A percentile compares a stretch with the other conserved stretches of the same genome.
phyloP scores from a whole-genome alignment of 53 echinoderm and acorn worm species.

The Zoroaster sp. region DNA sequence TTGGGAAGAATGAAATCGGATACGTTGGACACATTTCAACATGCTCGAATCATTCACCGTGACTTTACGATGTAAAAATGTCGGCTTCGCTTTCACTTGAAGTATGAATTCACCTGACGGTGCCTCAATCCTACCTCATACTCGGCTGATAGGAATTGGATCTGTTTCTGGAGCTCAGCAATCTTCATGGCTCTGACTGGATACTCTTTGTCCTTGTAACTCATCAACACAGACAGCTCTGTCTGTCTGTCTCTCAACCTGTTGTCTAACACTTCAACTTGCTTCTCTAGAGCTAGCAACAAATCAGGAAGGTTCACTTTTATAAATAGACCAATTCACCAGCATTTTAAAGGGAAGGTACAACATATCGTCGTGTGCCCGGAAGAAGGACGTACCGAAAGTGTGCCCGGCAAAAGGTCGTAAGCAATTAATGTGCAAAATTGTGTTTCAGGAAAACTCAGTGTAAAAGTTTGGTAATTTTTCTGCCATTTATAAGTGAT shows the following conservation, averaged over 20 bases:
- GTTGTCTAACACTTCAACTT: conserved; percentile 65
- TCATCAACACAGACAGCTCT: conserved; percentile 75
- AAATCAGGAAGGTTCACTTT: too few relatives aligned
- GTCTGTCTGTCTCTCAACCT: conserved; percentile 61
- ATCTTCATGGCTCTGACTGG: conserved; percentile 95
- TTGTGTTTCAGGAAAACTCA: too few relatives aligned
- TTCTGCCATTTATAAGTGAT: too few relatives aligned
- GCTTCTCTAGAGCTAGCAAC: conserved; percentile 72
- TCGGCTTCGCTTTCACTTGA: neutral
- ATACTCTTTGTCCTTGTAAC: conserved; percentile 98
- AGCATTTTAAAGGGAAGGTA: too few relatives aligned
- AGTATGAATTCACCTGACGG: neutral
- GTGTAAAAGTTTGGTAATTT: too few relatives aligned
- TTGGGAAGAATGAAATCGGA: neutral
- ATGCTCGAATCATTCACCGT: too few relatives aligned
- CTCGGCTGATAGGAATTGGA: conserved; percentile 69
- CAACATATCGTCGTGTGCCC: too few relatives aligned
- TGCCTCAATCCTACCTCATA: conserved; percentile 66
- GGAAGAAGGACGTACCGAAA: too few relatives aligned
- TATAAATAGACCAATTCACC: too few relatives aligned
- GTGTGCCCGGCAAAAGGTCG: too few relatives aligned
- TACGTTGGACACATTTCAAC: too few relatives aligned
- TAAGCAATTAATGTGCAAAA: too few relatives aligned
- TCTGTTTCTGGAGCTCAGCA: conserved; percentile 82
- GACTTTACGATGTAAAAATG: neutral